A percentile compares a stretch with the other conserved stretches of the same genome.
Conservation (phyloP, 2,797 vertebrate genomes). For the Phataginus tricuspis region DNA sequence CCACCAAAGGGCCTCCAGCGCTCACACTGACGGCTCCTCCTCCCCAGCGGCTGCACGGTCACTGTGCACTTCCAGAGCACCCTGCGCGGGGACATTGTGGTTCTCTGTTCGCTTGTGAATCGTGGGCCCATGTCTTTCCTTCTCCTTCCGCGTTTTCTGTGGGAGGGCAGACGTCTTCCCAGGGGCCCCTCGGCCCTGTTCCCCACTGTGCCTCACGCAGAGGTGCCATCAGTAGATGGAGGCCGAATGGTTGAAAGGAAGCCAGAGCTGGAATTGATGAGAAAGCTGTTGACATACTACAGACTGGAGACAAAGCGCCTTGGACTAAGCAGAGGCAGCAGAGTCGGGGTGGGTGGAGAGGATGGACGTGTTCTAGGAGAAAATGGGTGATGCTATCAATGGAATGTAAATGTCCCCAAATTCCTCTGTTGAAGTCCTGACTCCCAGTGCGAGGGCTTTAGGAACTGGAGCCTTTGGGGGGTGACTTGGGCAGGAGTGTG, state of each 20-base stretch:
- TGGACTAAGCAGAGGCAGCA: neutral
- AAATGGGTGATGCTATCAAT: neutral
- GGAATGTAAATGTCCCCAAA: too few relatives aligned
- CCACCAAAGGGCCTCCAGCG: rapidly evolving
- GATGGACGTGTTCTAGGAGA: neutral
- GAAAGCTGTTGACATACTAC: rapidly evolving
- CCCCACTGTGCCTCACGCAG: too few relatives aligned
- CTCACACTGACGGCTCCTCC: rapidly evolving
- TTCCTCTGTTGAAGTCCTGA: neutral
- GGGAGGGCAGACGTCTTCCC: neutral
- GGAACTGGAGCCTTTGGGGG: neutral
- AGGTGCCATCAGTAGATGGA: rapidly evolving
- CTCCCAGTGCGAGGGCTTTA: neutral
- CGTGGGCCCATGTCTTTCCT: neutral
- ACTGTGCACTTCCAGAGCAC: too few relatives aligned
- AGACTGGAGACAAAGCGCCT: too few relatives aligned
- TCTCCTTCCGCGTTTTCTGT: neutral
- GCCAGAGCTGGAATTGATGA: rapidly evolving
- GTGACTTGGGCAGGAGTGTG: neutral
- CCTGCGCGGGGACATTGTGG: rapidly evolving
- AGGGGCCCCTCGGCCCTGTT: too few relatives aligned
- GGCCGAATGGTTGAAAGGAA: neutral
- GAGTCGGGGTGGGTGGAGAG: neutral
- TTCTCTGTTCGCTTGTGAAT: neutral
- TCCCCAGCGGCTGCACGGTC: rapidly evolving